Evolutionary conservation across 2,888 invertebrate species (phyloP).

Genomic region (Leptinotarsa haldemani): DNA sequence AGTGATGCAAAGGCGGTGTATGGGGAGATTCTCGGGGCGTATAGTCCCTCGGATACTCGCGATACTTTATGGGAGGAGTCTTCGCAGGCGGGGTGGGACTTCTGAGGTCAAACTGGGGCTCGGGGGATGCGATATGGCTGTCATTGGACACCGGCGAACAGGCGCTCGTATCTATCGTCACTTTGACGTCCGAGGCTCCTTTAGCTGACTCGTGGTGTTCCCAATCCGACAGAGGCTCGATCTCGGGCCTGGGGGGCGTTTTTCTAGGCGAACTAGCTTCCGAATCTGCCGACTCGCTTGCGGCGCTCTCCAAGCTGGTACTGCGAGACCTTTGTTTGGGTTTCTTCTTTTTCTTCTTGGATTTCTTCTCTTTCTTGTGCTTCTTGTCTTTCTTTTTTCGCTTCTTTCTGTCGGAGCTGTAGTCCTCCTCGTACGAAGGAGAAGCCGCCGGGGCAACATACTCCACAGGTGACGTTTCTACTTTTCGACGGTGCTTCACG

Average conservation of each 20-base stretch:
- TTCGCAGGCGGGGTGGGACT: slow-evolving; percentile 56
- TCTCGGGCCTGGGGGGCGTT: slow-evolving; percentile 50
- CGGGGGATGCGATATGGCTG: slow-evolving; percentile 63
- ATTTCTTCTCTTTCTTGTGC: slow-evolving; percentile 75
- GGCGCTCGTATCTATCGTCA: slow-evolving; percentile 59
- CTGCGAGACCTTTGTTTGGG: slow-evolving; percentile 17
- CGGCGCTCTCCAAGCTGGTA: slow-evolving; percentile 33
- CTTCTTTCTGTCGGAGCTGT: slow-evolving; percentile 63
- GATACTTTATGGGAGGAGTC: slow-evolving; percentile 36
- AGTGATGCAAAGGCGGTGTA: slow-evolving; percentile 69
- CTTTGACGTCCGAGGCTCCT: slow-evolving; percentile 25
- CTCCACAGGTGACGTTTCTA: slow-evolving; percentile 58
- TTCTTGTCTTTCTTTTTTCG: slow-evolving; percentile 76
- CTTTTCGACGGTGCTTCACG: slow-evolving; percentile 61
- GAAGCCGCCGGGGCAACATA: slow-evolving; percentile 49
- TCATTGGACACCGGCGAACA: slow-evolving; percentile 66
- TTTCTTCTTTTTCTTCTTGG: slow-evolving; percentile 80
- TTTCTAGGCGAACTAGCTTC: slow-evolving; percentile 42
- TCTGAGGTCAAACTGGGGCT: slow-evolving; percentile 52
- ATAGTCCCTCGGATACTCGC: slow-evolving; percentile 35
- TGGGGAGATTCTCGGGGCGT: slow-evolving; percentile 73
- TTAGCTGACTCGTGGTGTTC: slow-evolving; percentile 48
- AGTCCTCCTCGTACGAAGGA: slow-evolving; percentile 65
- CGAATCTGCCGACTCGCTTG: slow-evolving; percentile 40
- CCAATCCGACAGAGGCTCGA: slow-evolving; percentile 61